Evolutionary conservation across 2,113 vertebrate species (phyloP), one percentile per base, ranked within the genome.

Genomic region (Serinus canaria): DNA sequence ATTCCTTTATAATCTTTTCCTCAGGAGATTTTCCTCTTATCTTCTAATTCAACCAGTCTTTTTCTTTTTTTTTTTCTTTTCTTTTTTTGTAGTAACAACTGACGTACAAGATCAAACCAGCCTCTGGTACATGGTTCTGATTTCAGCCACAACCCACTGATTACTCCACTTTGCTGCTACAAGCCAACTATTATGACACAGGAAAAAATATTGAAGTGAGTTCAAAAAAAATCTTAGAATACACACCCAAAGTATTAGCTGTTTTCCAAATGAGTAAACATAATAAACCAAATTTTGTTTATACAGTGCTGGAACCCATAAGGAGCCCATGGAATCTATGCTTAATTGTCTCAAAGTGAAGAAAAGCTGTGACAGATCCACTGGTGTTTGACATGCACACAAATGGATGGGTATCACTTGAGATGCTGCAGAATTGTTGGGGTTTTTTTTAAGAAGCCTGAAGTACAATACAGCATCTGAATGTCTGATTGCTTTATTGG

Each of bases 251-350:
- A 90, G 39, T 53, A 86, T 37, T 79, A 88, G 68, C 76, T 56
- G 17, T 62, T 96, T 92, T 80, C 79, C 68, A 86, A 95, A 90
- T 50, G 90, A 96, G 56, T 81, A 95, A 95, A 92, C 79, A 89
- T 74, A 72, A 90, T 73, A 77, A 93, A 90, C 4, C 27, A 88
- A 23, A 10, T 63, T 80, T 77, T 83, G 72, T 92, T 96, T 94
- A 83, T n/a, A 63, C 50, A 68, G 43, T 24, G 27, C 76, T 95
- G 82, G 82, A 82, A 95, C n/a, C n/a, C n/a, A 91, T 55, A 67
- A 70, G 50, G 72, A 88, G 59, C 27, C 23, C 35, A 31, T 35
- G 78, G 49, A 83, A 63, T 89, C 52, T 47, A 58, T 16, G 23
- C 27, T 86, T 15, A 69, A 83, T 58, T 90, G 55, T 70, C 80